Conservation (phyloP, 2,888 invertebrate genomes). For the Julus scanicus region DNA sequence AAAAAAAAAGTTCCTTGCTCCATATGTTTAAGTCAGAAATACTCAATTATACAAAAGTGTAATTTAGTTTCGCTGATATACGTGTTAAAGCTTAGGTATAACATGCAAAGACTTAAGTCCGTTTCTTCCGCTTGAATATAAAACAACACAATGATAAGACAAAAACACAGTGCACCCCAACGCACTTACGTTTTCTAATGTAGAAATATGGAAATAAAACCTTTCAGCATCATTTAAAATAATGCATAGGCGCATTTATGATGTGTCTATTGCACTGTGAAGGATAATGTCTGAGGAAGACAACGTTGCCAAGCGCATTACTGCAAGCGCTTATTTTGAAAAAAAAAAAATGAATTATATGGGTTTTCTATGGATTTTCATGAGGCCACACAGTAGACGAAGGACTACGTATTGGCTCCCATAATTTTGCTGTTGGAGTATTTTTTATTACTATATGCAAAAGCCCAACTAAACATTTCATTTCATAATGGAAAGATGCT, state of each 20-base stretch:
- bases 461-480: constrained; percentile 45
- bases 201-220: constrained; percentile 36
- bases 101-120: not conserved
- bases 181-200: constrained; percentile 35
- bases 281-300: constrained; percentile 37
- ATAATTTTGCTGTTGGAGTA: not conserved
- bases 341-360: not conserved
- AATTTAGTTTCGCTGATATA: not conserved
- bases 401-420: not conserved
- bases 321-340: not conserved
- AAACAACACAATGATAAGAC: constrained; percentile 29
- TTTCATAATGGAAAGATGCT: constrained; percentile 37
- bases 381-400: not conserved
- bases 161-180: constrained; percentile 39
- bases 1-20: no score
- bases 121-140: not conserved
- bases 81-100: not conserved
- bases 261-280: constrained; percentile 47
- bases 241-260: constrained; percentile 44
- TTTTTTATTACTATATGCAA: constrained; percentile 30
- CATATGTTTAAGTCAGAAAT: not conserved
- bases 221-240: constrained; percentile 45
- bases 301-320: constrained; percentile 32
- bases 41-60: constrained; percentile 8
- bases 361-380: constrained; percentile 11